Conservation (phyloP, 2,113 vertebrate genomes). For the Rhabdomys dilectus region DNA sequence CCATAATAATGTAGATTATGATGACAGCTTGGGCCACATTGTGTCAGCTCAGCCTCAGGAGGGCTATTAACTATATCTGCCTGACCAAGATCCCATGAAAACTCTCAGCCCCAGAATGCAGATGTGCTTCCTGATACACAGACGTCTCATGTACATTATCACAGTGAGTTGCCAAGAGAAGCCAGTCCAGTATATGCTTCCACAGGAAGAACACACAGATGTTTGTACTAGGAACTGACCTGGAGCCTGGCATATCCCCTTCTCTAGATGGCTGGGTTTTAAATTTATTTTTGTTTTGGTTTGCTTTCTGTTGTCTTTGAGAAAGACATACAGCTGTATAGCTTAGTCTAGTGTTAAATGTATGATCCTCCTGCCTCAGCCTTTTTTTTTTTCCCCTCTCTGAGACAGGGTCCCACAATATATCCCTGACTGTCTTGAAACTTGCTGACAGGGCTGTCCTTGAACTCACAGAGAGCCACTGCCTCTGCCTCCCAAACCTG, state of each 20-base stretch:
- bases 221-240: neutral
- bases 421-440: neutral
- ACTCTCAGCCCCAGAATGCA: neutral
- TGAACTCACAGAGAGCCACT: neutral
- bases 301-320: neutral
- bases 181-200: neutral
- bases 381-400: too few species aligned
- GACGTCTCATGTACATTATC: accelerated
- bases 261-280: neutral
- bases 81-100: neutral
- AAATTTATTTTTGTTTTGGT: neutral
- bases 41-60: neutral
- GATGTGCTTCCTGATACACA: too few species aligned
- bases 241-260: neutral
- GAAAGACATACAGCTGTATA: neutral
- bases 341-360: neutral
- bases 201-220: too few species aligned
- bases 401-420: neutral
- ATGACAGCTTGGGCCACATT: neutral
- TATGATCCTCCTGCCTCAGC: neutral
- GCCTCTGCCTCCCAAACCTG: neutral
- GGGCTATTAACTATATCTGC: neutral
- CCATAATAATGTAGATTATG: neutral
- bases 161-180: neutral
- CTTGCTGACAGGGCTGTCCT: neutral